Evolutionary conservation across 2,888 invertebrate species (phyloP).

Genomic region (Pterobdella sp.): DNA sequence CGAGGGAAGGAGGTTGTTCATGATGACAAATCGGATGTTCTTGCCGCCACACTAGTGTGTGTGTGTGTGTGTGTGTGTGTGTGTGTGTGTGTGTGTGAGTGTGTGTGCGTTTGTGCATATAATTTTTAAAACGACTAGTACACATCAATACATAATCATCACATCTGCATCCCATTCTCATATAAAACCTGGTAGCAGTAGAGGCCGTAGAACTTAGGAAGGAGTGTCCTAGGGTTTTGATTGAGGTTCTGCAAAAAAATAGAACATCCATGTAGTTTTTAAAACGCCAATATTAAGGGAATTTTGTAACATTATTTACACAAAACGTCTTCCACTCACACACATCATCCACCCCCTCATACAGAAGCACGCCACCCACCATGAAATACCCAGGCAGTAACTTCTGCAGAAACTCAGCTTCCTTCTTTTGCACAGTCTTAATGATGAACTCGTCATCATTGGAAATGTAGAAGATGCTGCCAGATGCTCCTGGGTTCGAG

Average conservation of each 20-base stretch:
- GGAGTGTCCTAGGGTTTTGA: constrained; percentile 94
- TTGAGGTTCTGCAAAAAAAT: constrained; percentile 60
- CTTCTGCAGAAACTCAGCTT: constrained; percentile 97
- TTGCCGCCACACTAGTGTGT: constrained; percentile 81
- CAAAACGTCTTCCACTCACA: background rate
- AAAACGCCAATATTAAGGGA: too few species aligned
- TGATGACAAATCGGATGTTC: constrained; percentile 92
- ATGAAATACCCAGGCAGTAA: constrained; percentile 91
- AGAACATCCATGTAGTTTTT: background rate
- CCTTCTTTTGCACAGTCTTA: constrained; percentile 98
- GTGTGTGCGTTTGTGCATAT: background rate
- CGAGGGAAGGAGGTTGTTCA: constrained; percentile 97
- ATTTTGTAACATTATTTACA: background rate
- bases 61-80: constrained; percentile 10
- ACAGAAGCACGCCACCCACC: constrained; percentile 52
- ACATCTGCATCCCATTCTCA: background rate
- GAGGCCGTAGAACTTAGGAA: constrained; percentile 98
- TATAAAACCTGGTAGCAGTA: constrained; percentile 71
- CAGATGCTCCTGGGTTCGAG: constrained; percentile 97
- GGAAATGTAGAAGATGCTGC: constrained; percentile 96
- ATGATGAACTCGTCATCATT: constrained; percentile 99
- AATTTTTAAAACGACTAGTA: background rate
- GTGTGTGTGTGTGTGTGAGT: background rate
- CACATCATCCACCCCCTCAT: background rate
- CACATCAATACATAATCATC: constrained; percentile 9